Evolutionary conservation across 2,797 vertebrate genomes (phyloP).

Genomic region (Sarcoramphus papa): DNA sequence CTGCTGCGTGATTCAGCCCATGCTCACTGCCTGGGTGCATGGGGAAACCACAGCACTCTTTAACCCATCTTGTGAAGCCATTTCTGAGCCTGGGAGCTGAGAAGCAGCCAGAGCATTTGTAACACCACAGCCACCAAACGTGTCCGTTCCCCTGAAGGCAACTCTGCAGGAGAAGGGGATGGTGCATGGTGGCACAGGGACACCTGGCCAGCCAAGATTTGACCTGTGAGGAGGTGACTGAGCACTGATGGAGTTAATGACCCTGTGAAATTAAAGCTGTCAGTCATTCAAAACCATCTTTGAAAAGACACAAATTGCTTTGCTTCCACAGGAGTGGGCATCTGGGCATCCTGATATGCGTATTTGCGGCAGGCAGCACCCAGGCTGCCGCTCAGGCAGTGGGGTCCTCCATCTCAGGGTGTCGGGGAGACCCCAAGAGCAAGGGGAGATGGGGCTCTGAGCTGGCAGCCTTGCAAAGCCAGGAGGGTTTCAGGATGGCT

Average conservation of each 20-base stretch:
- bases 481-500: background rate
- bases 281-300: background rate
- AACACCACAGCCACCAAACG: background rate
- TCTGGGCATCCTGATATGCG: background rate
- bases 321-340: background rate
- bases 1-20: background rate
- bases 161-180: background rate
- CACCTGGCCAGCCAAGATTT: background rate
- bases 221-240: background rate
- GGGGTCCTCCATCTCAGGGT: background rate
- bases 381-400: background rate
- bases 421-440: background rate
- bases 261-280: background rate
- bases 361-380: background rate
- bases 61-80: background rate
- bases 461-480: background rate
- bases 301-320: background rate
- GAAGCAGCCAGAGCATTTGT: background rate
- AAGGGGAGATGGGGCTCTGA: background rate
- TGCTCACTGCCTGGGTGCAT: background rate
- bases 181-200: background rate
- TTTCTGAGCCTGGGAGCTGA: background rate
- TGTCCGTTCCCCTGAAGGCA: rapidly evolving
- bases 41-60: no score
- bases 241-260: background rate